Evolutionary conservation across 1,140 invertebrate genomes (phyloP).

Genomic region (Popillia japonica): DNA sequence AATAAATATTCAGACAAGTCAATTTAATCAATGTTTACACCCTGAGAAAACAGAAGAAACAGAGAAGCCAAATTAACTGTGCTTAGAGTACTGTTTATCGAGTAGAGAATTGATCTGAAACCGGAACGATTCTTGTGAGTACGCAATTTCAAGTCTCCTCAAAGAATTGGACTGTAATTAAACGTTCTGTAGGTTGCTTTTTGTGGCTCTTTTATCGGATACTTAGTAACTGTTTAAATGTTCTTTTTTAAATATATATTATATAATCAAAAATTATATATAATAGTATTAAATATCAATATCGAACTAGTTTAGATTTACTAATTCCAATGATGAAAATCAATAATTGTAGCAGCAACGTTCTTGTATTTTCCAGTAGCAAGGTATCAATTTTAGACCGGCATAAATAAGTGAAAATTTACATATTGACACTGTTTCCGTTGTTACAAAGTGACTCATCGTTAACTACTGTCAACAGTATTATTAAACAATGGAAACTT

Average conservation of each 20-base stretch:
- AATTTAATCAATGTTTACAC: not conserved
- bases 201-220: not conserved
- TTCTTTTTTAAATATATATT: too few species aligned
- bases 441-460: not conserved
- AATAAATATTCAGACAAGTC: not conserved
- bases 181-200: not conserved
- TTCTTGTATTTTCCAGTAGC: too few species aligned
- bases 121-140: not conserved
- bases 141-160: not conserved
- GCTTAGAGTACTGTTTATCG: not conserved
- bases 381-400: not conserved
- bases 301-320: too few species aligned
- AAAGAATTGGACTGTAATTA: not conserved
- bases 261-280: too few species aligned
- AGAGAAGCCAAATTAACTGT: not conserved
- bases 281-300: too few species aligned
- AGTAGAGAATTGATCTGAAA: not conserved
- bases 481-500: not conserved
- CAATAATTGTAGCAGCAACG: too few species aligned
- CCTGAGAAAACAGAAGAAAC: not conserved
- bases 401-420: slow-evolving; percentile 5
- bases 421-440: not conserved
- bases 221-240: too few species aligned
- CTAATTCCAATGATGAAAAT: too few species aligned
- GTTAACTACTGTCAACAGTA: not conserved